Conservation (phyloP, 2,797 vertebrate genomes). For the Anniella stebbinsi region DNA sequence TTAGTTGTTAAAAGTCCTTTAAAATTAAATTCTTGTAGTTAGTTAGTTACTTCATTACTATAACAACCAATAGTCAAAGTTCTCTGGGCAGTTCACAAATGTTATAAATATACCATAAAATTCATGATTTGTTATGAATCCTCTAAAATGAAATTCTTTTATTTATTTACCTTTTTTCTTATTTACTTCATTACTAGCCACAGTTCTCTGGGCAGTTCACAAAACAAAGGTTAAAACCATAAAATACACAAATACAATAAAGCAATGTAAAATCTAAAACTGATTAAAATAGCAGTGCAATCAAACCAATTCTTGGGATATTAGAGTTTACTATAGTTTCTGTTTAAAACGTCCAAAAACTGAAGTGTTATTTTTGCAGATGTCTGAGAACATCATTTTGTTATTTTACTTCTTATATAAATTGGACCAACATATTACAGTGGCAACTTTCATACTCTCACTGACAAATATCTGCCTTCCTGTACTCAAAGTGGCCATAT, state of each 20-base stretch:
- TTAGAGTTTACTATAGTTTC: neutral
- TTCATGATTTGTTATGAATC: too few relatives aligned
- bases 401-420: neutral
- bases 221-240: neutral
- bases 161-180: neutral
- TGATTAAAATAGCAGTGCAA: neutral
- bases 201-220: neutral
- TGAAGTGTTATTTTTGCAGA: neutral
- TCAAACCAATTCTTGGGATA: neutral
- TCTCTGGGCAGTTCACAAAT: too few relatives aligned
- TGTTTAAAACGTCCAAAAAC: neutral
- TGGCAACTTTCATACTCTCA: neutral
- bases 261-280: neutral
- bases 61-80: too few relatives aligned
- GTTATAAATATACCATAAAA: too few relatives aligned
- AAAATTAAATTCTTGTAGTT: neutral
- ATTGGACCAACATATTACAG: neutral
- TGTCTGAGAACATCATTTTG: neutral
- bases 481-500: neutral
- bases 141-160: neutral
- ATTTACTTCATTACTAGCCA: neutral
- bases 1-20: neutral
- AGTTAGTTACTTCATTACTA: too few relatives aligned
- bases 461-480: too few relatives aligned
- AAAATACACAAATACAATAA: too few relatives aligned